Evolutionary conservation across 2,113 vertebrate genomes (phyloP), one percentile per base, ranked within the genome.

Genomic region (Catharus fuscescens): DNA sequence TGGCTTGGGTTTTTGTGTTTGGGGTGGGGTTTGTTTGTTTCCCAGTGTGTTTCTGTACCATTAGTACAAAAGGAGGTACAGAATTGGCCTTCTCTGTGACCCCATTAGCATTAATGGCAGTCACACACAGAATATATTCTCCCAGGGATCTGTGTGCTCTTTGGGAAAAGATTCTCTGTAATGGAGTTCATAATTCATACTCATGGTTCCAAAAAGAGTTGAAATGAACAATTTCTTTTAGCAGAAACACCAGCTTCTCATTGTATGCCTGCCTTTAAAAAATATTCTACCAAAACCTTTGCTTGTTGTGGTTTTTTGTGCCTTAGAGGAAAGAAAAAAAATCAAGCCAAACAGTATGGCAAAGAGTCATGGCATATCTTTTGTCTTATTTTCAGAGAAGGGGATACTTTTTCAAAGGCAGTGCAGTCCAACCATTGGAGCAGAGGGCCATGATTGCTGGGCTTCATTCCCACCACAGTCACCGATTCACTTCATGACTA

Each of bases 401-500:
- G 8, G 45, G 13, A 38, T 45, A 7, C 60, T 53, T 85, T 62
- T 48, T 26, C 32, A 60, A 86, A 57, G 15, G 28, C 60, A 79
- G n/a, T 12, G 25, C 32, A 40, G 31, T 25, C 62, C 76, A 72
- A 45, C 38, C n/a, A 1, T 12, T 83, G 76, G 85, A 93, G 81
- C 74, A 93, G 64, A 88, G 90, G 79, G 44, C 59, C 66, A 62
- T 36, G 73, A 90, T 67, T 88, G 60, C 85, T 87, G 62, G 86
- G 84, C 92, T 92, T 42, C 76, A 72, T 93, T 95, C 91, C 87
- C 85, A 80, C 79, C 74, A 73, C 53, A 72, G 81, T 62, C 90
- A 90, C 79, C 0, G 2, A 72, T 92, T 94, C 76, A 97, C 86
- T 94, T 92, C 71, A 69, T 67, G 77, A 70, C 91, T 96, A 96